These are phyloP conservation scores for Chlorops oryzae DNA, from an alignment of 1,140 invertebrate species.

Conservation along the genomic window DNA sequence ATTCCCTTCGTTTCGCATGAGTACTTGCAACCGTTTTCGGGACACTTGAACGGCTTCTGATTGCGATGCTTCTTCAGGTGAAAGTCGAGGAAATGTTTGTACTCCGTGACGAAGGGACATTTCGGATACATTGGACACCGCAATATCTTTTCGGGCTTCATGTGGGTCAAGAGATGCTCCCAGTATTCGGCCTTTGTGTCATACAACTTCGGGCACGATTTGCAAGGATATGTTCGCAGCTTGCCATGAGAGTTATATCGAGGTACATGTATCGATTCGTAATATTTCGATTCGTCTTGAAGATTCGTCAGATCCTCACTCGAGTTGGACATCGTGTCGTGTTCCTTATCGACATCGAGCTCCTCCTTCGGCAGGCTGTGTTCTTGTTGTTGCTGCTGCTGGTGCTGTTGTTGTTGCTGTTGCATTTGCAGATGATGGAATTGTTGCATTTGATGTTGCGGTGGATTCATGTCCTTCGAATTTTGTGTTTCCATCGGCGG, in stretches of 20 bases:
- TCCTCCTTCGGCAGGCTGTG: conserved; percentile 9
- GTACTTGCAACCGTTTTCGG: conserved; percentile 82
- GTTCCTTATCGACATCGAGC: conserved; percentile 32
- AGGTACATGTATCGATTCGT: conserved; percentile 58
- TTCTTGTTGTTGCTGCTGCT: conserved; percentile 1
- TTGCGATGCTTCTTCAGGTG: conserved; percentile 93
- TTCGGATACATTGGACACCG: conserved; percentile 75
- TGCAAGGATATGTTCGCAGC: conserved; percentile 85
- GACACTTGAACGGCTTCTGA: conserved; percentile 95
- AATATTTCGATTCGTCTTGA: conserved; percentile 56
- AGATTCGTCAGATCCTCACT: conserved; percentile 47
- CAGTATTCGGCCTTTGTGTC: conserved; percentile 89
- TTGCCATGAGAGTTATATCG: conserved; percentile 76
- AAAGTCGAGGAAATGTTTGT: conserved; percentile 98
- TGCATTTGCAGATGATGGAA: too few species aligned
- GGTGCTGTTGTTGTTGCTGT: conserved; percentile 11
- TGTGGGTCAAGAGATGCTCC: conserved; percentile 85
- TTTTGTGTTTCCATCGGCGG: conserved; percentile 49
- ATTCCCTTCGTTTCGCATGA: conserved; percentile 98
- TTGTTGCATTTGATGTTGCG: conserved; percentile 27
- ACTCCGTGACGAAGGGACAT: conserved; percentile 97
- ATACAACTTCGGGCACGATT: conserved; percentile 80
- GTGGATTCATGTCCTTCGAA: conserved; percentile 52
- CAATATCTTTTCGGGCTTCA: conserved; percentile 87
- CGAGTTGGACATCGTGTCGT: conserved; percentile 50